Base-by-base conservation (phyloP, 2,797 vertebrate genomes). In the Poeciliopsis presidionis region DNA sequence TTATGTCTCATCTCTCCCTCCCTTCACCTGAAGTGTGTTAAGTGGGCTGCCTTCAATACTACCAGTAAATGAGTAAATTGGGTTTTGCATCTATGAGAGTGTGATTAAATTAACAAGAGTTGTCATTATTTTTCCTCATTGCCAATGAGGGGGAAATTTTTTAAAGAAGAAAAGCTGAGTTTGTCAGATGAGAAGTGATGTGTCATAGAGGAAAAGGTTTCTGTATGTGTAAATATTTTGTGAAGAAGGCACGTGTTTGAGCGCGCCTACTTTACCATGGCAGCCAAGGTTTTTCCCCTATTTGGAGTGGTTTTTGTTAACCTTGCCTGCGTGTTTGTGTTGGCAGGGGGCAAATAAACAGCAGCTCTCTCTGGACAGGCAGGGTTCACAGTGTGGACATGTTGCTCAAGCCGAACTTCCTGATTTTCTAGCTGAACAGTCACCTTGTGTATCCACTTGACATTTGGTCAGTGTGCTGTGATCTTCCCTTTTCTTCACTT, bases 351-450 rank as follows among this genome's bases (percentile, higher is more conserved):
- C 80, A 90, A 90, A 91, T 83, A 88, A 87, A 87, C 87, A 88
- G 77, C 81, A 78, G 67, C 61, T 90, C 90, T 78, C 88, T 84
- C 76, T 61, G 88, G 84, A 84, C 85, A 91, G 81, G 75, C 85
- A 91, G 82, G 75, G 87, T 91, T 91, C 86, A 90, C 73, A 73
- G 83, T 79, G 74, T 91, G 84, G 83, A 88, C 86, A 76, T 83
- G 79, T 86, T 90, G 85, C 86, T 90, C 84, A 84, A 90, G 81
- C 84, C 51, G 74, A 88, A 93, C 92, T 94, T 94, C 94, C 92
- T 93, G 88, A 90, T 94, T 93, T 91, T 90, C 88, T 84, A 71
- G 81, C 89, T 84, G 80, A 91, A 81, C 83, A 81, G 88, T 86
- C 84, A 81, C 79, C 82, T 76, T 86, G 82, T 76, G 46, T 86